Evolutionary conservation across 2,113 vertebrate species (phyloP).

Genomic region (Sardina pilchardus): DNA sequence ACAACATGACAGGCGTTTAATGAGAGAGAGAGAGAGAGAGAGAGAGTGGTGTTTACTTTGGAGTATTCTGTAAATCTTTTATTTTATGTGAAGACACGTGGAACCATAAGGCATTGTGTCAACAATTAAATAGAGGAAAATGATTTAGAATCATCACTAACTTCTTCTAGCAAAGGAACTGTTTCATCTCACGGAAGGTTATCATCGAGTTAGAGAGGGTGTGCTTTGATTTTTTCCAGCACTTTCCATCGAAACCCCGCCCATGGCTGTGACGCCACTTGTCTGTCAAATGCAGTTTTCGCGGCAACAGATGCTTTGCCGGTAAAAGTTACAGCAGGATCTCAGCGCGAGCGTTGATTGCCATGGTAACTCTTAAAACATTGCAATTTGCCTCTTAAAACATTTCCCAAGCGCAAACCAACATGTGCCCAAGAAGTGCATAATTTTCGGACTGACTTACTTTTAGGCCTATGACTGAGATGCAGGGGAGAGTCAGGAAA

Average conservation of each 20-base stretch:
- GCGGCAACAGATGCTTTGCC: slow-evolving; percentile 35
- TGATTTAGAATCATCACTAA: not conserved
- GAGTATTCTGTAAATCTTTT: too few relatives aligned
- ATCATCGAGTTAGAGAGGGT: slow-evolving; percentile 31
- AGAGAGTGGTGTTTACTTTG: not conserved
- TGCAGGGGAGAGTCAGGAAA: too few relatives aligned
- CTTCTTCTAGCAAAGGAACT: slow-evolving; percentile 42
- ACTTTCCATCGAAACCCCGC: slow-evolving; percentile 72
- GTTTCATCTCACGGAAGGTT: slow-evolving; percentile 60
- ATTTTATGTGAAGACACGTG: not conserved
- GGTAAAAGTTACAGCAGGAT: not conserved
- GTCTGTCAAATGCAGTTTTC: slow-evolving; percentile 61
- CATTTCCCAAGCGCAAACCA: too few relatives aligned
- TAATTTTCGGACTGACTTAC: too few relatives aligned
- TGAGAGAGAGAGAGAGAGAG: not conserved
- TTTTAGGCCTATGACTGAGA: too few relatives aligned
- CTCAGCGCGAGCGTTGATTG: not conserved
- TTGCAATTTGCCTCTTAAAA: too few relatives aligned
- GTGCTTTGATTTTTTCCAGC: slow-evolving; percentile 75
- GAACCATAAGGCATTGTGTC: not conserved
- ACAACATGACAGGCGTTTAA: not conserved
- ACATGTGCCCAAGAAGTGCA: too few relatives aligned
- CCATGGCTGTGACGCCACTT: slow-evolving; percentile 64
- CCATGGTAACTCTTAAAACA: not conserved
- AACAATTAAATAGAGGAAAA: not conserved